Evolutionary conservation across 2,888 invertebrate genomes (phyloP).

Genomic region (Himalopsyche anomala): DNA sequence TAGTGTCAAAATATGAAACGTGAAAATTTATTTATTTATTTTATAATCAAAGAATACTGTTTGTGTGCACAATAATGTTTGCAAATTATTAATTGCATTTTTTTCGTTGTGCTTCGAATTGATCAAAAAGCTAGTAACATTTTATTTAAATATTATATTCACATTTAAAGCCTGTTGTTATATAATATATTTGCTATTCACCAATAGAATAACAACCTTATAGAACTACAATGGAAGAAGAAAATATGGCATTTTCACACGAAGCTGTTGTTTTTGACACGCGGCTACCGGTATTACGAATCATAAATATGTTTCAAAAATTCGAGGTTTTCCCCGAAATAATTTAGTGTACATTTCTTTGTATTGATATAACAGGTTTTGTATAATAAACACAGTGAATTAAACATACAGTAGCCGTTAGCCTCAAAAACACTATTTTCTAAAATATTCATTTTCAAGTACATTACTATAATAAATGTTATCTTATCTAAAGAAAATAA

Average conservation of each 20-base stretch:
- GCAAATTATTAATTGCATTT: conserved; percentile 17
- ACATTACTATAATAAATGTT: not conserved
- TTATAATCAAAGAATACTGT: conserved; percentile 55
- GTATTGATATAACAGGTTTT: not conserved
- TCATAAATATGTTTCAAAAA: not conserved
- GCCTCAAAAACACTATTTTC: conserved; percentile 1
- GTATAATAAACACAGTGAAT: not conserved
- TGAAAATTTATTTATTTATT: conserved; percentile 45
- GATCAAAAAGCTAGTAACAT: not conserved
- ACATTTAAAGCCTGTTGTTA: conserved; percentile 25
- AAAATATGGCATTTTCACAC: conserved; percentile 55
- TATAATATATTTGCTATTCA: not conserved
- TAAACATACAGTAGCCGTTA: not conserved
- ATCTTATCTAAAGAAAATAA: conserved; percentile 29
- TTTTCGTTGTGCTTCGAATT: not conserved
- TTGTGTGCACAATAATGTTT: conserved; percentile 28
- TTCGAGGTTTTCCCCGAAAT: not conserved
- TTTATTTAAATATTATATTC: not conserved
- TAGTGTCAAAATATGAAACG: conserved; percentile 31
- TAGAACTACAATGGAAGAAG: conserved; percentile 44
- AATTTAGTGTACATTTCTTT: not conserved
- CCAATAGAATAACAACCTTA: conserved; percentile 38
- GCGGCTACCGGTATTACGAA: not conserved
- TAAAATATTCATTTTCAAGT: not conserved
- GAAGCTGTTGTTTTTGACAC: conserved; percentile 39